Conservation (phyloP, 2,888 invertebrate species). For the Mimas tiliae region DNA sequence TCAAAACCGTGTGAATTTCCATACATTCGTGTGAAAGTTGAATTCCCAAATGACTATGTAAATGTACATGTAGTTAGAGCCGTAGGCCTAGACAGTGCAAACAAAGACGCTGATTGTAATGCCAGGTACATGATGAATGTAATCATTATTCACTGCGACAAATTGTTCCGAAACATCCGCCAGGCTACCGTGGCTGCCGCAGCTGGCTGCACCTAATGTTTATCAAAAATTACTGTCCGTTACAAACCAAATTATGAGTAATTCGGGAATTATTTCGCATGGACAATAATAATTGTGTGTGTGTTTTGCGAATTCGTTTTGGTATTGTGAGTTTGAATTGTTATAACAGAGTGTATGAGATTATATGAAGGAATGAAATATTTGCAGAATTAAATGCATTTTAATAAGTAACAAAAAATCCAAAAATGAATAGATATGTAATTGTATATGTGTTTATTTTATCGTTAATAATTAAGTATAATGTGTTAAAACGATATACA, state of each 20-base stretch:
- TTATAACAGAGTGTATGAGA: not conserved
- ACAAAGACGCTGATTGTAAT: constrained; percentile 56
- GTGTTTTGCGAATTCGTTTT: not conserved
- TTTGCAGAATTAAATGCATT: too few species aligned
- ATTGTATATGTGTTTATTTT: too few species aligned
- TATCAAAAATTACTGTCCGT: constrained; percentile 18
- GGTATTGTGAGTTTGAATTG: not conserved
- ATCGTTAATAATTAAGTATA: too few species aligned
- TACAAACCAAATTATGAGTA: constrained; percentile 19
- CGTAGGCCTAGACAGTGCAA: constrained; percentile 46
- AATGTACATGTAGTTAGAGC: constrained; percentile 45
- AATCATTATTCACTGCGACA: constrained; percentile 55
- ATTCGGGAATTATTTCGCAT: constrained; percentile 7
- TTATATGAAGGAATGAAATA: not conserved
- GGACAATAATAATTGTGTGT: not conserved
- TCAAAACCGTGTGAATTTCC: constrained; percentile 65
- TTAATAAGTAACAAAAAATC: too few species aligned
- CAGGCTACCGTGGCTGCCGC: not conserved
- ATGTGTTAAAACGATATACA: too few species aligned
- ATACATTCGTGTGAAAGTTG: constrained; percentile 52
- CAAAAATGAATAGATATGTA: too few species aligned
- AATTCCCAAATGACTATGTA: constrained; percentile 58
- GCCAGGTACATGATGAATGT: constrained; percentile 50
- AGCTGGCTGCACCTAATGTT: constrained; percentile 12
- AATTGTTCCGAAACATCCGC: constrained; percentile 39